These are phyloP conservation scores for Acheta domesticus DNA, from an alignment of 2,888 invertebrate species.

Conservation along the genomic window DNA sequence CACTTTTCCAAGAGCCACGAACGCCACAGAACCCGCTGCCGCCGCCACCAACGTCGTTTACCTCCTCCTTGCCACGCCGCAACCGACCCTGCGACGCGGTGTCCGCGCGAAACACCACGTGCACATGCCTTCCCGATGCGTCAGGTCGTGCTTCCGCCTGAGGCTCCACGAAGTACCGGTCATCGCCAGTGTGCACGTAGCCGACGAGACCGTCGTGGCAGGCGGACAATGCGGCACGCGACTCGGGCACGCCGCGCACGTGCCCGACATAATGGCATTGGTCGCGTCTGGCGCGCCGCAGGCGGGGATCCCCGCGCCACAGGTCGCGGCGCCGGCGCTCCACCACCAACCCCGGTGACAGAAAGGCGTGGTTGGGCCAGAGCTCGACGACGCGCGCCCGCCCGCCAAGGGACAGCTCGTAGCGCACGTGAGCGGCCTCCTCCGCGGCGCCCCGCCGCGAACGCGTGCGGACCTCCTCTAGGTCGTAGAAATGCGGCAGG, in stretches of 20 bases:
- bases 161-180: slow-evolving; percentile 60
- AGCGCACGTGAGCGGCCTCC: slow-evolving; percentile 41
- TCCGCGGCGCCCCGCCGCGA: neutral
- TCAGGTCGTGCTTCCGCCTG: slow-evolving; percentile 51
- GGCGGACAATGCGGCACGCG: slow-evolving; percentile 53
- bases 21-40: neutral
- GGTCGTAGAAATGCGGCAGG: slow-evolving; percentile 47
- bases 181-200: slow-evolving; percentile 50
- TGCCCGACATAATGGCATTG: slow-evolving; percentile 41
- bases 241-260: slow-evolving; percentile 46
- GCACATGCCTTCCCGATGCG: slow-evolving; percentile 53
- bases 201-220: slow-evolving; percentile 54
- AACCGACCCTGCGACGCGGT: slow-evolving; percentile 35
- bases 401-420: slow-evolving; percentile 44
- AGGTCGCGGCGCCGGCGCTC: neutral
- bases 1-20: slow-evolving; percentile 30
- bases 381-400: slow-evolving; percentile 50
- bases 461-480: neutral
- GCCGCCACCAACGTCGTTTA: neutral
- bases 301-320: neutral
- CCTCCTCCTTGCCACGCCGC: neutral
- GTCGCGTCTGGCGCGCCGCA: neutral
- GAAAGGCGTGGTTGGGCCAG: slow-evolving; percentile 52
- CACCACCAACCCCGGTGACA: slow-evolving; percentile 46
- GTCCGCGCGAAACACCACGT: slow-evolving; percentile 53